phyloP scores from a whole-genome alignment of 1,140 invertebrate genomes.

The Penaeus vannamei region DNA sequence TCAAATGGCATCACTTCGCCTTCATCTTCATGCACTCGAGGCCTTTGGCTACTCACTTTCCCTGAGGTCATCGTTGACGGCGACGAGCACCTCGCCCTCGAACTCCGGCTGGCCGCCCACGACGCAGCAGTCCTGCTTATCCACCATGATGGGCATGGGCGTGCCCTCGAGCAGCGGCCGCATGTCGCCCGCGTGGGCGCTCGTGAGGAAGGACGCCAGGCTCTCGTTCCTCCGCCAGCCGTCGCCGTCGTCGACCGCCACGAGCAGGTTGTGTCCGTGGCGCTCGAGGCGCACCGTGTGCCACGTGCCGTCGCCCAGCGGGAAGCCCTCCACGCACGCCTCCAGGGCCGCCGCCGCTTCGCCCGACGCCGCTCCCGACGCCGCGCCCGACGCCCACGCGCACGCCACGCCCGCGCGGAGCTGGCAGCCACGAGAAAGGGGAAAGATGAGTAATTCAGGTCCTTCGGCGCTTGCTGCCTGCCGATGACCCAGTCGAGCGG shows the following conservation, averaged over 20 bases:
- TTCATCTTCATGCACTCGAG: background rate
- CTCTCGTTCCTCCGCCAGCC: constrained; percentile 73
- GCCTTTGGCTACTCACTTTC: constrained; percentile 78
- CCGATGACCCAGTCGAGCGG: no score
- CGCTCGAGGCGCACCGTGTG: constrained; percentile 88
- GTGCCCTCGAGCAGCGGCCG: background rate
- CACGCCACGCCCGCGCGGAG: constrained; percentile 12
- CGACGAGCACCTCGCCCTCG: constrained; percentile 90
- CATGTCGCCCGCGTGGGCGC: background rate
- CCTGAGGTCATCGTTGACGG: constrained; percentile 93
- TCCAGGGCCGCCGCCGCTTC: background rate
- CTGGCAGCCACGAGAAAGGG: background rate
- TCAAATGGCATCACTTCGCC: background rate
- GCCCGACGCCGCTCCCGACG: background rate
- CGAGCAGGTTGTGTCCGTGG: constrained; percentile 90
- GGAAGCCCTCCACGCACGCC: constrained; percentile 76
- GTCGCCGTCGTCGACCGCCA: constrained; percentile 95
- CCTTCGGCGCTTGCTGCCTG: no score
- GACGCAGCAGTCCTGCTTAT: constrained; percentile 94
- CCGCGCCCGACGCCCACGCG: background rate
- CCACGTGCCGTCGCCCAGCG: constrained; percentile 97
- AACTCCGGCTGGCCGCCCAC: constrained; percentile 95
- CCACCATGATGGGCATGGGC: constrained; percentile 78
- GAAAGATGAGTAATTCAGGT: no score
- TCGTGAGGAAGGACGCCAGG: background rate